Percentiles rank a stretch among this genome's conserved stretches.
Conservation (phyloP, 2,888 invertebrate species). For the Trichacis sp. region DNA sequence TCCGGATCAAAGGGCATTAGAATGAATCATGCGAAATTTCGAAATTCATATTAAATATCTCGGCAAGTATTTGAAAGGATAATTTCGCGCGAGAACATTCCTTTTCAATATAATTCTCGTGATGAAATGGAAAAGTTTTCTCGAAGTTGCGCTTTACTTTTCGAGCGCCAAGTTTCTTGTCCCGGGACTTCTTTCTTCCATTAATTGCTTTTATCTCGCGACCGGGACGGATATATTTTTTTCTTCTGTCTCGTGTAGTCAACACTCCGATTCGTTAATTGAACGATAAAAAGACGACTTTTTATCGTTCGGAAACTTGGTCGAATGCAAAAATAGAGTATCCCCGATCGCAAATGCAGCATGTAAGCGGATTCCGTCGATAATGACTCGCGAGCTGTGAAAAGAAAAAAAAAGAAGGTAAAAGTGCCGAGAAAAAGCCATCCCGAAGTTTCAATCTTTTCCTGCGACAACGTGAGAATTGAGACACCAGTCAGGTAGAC, state of each 20-base stretch:
- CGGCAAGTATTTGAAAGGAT: conserved; percentile 20
- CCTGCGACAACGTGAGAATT: conserved; percentile 48
- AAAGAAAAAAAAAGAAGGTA: conserved; percentile 9
- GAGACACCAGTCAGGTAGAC: conserved; percentile 53
- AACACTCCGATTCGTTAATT: conserved; percentile 19
- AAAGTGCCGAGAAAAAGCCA: conserved; percentile 29
- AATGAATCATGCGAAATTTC: too few relatives aligned
- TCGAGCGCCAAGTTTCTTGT: conserved; percentile 21
- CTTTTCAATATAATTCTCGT: conserved; percentile 43
- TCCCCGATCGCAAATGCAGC: conserved; percentile 9
- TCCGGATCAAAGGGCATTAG: too few relatives aligned
- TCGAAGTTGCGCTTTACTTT: conserved; percentile 48
- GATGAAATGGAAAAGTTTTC: conserved; percentile 49
- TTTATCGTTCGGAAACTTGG: not conserved
- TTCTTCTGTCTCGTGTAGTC: conserved; percentile 12
- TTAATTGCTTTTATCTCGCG: conserved; percentile 22
- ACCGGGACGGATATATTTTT: conserved; percentile 14
- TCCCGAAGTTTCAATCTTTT: conserved; percentile 47
- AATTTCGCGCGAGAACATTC: conserved; percentile 31
- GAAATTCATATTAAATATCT: conserved; percentile 9
- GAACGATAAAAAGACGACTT: conserved; percentile 4
- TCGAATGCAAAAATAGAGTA: conserved; percentile 11
- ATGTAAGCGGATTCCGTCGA: conserved; percentile 30
- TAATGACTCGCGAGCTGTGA: conserved; percentile 16
- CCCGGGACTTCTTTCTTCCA: conserved; percentile 18